These are phyloP conservation scores for Sycobia sp. DNA, from an alignment of 1,140 invertebrate genomes.

Conservation along the genomic window DNA sequence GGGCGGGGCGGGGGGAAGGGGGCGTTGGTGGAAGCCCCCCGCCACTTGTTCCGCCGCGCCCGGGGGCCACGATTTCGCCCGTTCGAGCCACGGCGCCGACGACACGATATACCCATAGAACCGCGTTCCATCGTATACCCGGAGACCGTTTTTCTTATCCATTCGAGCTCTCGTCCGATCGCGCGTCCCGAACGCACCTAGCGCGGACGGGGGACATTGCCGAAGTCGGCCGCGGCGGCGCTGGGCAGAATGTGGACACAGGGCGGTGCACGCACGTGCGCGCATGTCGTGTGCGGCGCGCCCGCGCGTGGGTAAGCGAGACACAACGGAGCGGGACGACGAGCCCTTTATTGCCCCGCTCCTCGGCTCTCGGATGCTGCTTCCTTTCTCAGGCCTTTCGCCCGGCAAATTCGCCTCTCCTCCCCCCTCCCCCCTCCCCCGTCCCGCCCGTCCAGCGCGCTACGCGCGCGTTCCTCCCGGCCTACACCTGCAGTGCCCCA, in stretches of 20 bases:
- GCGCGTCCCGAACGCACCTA: too few relatives aligned
- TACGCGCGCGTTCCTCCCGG: neutral
- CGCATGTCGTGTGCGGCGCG: neutral
- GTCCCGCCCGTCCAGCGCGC: neutral
- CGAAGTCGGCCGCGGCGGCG: too few relatives aligned
- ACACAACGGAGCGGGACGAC: constrained; percentile 49
- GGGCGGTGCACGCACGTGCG: neutral
- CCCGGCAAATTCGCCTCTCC: neutral
- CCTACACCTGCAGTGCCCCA: constrained; percentile 30
- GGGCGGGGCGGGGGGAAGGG: too few relatives aligned
- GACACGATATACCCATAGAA: too few relatives aligned
- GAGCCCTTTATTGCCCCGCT: constrained; percentile 56
- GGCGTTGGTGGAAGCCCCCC: too few relatives aligned
- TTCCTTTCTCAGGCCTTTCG: constrained; percentile 55
- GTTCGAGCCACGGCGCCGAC: too few relatives aligned
- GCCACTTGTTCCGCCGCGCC: neutral
- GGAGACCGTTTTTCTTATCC: too few relatives aligned
- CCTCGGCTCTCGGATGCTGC: constrained; percentile 50
- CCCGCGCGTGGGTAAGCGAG: constrained; percentile 37
- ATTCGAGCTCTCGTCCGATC: too few relatives aligned
- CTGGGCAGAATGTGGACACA: neutral
- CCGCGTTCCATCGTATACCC: too few relatives aligned
- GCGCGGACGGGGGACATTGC: too few relatives aligned
- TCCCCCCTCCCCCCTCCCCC: neutral
- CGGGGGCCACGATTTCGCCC: constrained; percentile 1